These are phyloP conservation scores for Crossaster papposus DNA, from an alignment of 53 echinoderm and acorn worm species.

Conservation along the genomic window DNA sequence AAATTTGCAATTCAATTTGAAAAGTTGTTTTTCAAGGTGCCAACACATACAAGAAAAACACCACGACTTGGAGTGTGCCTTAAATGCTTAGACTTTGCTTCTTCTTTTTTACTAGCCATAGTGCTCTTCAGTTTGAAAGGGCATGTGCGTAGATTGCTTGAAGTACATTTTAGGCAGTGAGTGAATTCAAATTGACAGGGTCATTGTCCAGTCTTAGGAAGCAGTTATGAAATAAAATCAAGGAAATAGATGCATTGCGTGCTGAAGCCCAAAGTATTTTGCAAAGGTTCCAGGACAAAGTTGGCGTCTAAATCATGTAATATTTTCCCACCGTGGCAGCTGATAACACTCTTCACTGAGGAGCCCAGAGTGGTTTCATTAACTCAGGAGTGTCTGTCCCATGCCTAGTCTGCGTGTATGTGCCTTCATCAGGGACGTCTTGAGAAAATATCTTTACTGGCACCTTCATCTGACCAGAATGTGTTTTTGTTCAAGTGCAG, in stretches of 20 bases:
- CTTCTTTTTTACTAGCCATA: too few species aligned
- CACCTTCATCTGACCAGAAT: background rate
- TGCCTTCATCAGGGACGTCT: background rate
- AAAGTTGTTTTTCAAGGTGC: too few species aligned
- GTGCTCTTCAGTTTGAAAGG: too few species aligned
- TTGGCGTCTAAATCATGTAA: constrained; percentile 14
- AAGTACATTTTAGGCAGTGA: too few species aligned
- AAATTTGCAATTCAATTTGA: too few species aligned
- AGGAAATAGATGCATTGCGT: background rate
- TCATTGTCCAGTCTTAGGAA: background rate
- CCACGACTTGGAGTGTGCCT: too few species aligned
- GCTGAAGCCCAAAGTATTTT: background rate
- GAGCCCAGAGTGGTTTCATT: constrained; percentile 14
- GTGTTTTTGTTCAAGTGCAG: background rate
- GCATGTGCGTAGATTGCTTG: too few species aligned
- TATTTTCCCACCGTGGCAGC: constrained; percentile 34
- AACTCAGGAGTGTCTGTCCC: constrained; percentile 12
- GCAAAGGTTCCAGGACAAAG: background rate
- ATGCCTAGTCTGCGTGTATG: background rate
- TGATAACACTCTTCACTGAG: constrained; percentile 31
- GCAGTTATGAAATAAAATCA: background rate
- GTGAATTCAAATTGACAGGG: background rate
- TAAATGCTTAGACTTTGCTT: too few species aligned
- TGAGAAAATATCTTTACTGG: background rate
- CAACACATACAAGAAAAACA: too few species aligned